These are phyloP conservation scores for Smithornis capensis DNA, from an alignment of 2,113 vertebrate genomes.

Conservation along the genomic window DNA sequence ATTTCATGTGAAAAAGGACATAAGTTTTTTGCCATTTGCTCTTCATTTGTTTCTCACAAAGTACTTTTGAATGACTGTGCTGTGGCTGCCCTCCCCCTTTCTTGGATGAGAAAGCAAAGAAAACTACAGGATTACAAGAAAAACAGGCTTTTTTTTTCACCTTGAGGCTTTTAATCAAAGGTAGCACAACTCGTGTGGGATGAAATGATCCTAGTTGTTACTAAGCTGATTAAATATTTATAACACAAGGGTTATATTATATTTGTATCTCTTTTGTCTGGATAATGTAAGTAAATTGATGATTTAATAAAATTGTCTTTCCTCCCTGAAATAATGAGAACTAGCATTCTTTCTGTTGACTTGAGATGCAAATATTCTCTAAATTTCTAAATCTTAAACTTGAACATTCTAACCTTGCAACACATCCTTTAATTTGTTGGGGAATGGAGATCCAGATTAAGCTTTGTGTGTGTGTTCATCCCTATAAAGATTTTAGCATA, in stretches of 20 bases:
- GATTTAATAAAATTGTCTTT: background rate
- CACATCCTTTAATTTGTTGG: background rate
- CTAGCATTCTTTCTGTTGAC: background rate
- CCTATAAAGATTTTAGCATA: background rate
- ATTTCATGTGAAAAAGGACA: background rate
- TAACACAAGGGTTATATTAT: background rate
- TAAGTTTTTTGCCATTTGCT: background rate
- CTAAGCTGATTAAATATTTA: slow-evolving; percentile 2
- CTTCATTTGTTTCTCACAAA: background rate
- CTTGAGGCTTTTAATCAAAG: background rate
- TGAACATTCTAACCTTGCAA: background rate
- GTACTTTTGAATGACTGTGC: background rate
- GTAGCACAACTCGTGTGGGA: background rate
- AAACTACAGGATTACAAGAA: background rate
- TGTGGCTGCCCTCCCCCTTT: background rate
- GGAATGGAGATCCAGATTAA: background rate
- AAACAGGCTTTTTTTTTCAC: background rate
- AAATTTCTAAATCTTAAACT: background rate
- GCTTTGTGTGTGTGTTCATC: background rate
- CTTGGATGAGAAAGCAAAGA: background rate
- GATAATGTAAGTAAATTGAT: background rate
- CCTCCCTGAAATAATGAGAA: background rate
- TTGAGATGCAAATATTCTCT: background rate
- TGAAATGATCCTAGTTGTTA: background rate
- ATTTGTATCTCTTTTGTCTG: background rate